Percentiles rank a stretch among this genome's conserved stretches.
These are phyloP conservation scores for Rotaria magnacalcarata DNA, from an alignment of 2,888 invertebrate genomes.

Conservation along the genomic window DNA sequence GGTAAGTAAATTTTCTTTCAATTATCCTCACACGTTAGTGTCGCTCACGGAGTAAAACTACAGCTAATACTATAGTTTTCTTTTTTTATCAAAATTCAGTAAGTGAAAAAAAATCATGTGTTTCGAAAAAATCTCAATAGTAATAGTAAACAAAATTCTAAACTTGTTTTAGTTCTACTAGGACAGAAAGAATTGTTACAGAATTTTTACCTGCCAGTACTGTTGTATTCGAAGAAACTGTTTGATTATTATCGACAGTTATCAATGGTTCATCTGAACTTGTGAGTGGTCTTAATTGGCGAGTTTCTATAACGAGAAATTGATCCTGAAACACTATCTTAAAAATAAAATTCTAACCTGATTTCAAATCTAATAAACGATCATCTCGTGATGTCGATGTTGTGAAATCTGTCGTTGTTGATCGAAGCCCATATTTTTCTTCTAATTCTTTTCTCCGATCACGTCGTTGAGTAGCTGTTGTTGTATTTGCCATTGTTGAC, in stretches of 20 bases:
- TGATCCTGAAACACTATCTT: no score
- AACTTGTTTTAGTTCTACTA: background rate
- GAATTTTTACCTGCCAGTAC: background rate
- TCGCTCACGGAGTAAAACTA: no score
- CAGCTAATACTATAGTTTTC: no score
- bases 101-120: no score
- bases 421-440: background rate
- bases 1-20: no score
- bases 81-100: no score
- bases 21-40: no score
- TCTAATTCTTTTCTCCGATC: constrained; percentile 20
- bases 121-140: no score
- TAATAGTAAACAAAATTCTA: no score
- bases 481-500: background rate
- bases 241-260: background rate
- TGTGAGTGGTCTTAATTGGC: background rate
- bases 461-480: background rate
- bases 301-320: background rate
- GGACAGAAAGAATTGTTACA: background rate
- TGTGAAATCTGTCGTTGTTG: background rate
- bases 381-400: background rate
- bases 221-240: background rate
- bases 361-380: background rate
- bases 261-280: constrained; percentile 6
- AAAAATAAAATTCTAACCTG: background rate